These are phyloP conservation scores for Hyperoplus lanceolatus DNA, from an alignment of 2,797 vertebrate genomes.

Conservation along the genomic window DNA sequence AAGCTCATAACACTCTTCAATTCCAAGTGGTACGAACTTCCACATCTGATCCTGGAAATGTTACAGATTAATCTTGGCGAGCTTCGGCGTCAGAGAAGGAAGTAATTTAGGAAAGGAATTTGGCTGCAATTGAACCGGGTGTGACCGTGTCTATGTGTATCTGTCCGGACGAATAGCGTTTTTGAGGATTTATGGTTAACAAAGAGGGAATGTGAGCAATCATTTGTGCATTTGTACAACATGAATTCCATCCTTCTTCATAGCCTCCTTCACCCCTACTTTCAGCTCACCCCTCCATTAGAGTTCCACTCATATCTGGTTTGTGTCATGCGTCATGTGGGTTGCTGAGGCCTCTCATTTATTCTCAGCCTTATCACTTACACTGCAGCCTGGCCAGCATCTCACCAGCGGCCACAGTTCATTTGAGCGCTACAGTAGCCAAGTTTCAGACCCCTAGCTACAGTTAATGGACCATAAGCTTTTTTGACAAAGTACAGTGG, in stretches of 20 bases:
- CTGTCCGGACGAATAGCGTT: slow-evolving; percentile 32
- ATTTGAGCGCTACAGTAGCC: slow-evolving; percentile 35
- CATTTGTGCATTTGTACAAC: neutral
- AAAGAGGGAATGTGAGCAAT: slow-evolving; percentile 13
- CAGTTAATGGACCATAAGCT: slow-evolving; percentile 41
- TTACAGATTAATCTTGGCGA: slow-evolving; percentile 36
- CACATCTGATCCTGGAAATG: slow-evolving; percentile 31
- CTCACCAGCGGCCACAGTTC: slow-evolving; percentile 13
- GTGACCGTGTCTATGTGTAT: slow-evolving; percentile 21
- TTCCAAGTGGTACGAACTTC: slow-evolving; percentile 12
- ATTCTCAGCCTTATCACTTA: slow-evolving; percentile 53
- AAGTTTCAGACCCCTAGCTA: slow-evolving; percentile 11
- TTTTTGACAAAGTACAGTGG: slow-evolving; percentile 18
- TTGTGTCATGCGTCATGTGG: slow-evolving; percentile 44
- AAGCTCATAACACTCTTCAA: neutral
- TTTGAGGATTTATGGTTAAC: slow-evolving; percentile 32
- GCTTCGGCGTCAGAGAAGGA: slow-evolving; percentile 31
- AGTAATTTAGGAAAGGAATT: slow-evolving; percentile 51
- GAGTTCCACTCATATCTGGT: slow-evolving; percentile 49
- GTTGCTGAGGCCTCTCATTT: slow-evolving; percentile 30
- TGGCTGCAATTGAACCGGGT: slow-evolving; percentile 28
- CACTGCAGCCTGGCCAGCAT: slow-evolving; percentile 35
- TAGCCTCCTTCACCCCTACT: neutral
- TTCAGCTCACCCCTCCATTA: neutral
- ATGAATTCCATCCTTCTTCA: slow-evolving; percentile 15